Evolutionary conservation across 1,140 invertebrate genomes (phyloP).

Genomic region (Telenomus remus): DNA sequence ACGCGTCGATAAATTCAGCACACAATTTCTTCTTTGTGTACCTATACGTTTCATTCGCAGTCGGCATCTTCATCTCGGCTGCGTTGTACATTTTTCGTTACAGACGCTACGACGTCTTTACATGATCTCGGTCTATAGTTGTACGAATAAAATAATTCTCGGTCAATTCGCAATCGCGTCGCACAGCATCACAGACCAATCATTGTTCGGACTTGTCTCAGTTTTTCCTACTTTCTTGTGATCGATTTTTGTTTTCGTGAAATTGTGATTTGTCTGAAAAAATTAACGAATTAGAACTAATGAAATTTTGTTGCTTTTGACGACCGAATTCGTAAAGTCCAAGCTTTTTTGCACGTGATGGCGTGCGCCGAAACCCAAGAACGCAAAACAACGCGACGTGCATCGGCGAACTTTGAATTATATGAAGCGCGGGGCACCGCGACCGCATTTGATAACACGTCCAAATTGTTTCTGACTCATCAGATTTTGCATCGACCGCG

Average conservation of each 20-base stretch:
- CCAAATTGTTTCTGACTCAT: constrained; percentile 36
- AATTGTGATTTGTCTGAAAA: no score
- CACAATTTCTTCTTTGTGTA: constrained; percentile 26
- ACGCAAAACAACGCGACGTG: constrained; percentile 59
- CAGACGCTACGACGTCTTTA: constrained; percentile 13
- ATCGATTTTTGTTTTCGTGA: constrained; percentile 34
- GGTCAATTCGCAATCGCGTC: constrained; percentile 40
- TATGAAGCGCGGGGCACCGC: constrained; percentile 67
- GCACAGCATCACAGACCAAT: constrained; percentile 34
- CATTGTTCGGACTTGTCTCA: constrained; percentile 27
- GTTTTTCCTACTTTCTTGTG: constrained; percentile 3
- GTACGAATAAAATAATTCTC: constrained; percentile 37
- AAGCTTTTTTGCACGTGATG: constrained; percentile 58
- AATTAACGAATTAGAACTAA: no score
- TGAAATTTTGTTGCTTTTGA: no score
- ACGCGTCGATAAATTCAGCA: constrained; percentile 9
- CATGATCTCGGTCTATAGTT: constrained; percentile 60
- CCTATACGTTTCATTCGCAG: constrained; percentile 17
- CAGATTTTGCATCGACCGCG: background rate
- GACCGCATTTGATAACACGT: constrained; percentile 45
- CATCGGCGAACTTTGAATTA: constrained; percentile 64
- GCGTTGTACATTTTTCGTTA: constrained; percentile 49
- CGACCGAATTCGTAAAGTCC: constrained; percentile 53
- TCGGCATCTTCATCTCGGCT: constrained; percentile 6
- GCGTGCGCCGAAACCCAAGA: constrained; percentile 67